Evolutionary conservation across 2,113 vertebrate species (phyloP), one percentile per base, ranked within the genome.

Genomic region (Aldabrachelys gigantea): DNA sequence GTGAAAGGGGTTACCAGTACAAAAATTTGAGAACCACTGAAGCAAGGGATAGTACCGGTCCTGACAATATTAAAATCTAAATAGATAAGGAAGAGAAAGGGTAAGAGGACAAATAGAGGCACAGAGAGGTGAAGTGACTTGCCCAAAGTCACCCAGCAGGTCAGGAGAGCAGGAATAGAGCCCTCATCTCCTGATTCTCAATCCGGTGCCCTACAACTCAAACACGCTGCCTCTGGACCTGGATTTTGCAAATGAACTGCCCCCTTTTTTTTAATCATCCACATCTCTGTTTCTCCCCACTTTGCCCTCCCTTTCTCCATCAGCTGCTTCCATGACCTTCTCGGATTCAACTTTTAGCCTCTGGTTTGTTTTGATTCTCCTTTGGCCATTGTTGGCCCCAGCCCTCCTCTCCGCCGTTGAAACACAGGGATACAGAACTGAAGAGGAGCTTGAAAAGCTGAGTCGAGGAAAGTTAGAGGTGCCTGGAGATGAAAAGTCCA

Each of bases 81-180:
- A 0, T 4, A 16, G 35, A 27, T 19, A 76, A 78, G 53, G 50
- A 6, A 16, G 24, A 14, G 9, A n/a, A n/a, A 19, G 4, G 0
- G 2, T 2, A 0, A 3, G 8, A 1, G 1, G 22, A 16, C 10
- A 78, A 76, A 75, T 6, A 41, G 69, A 75, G 69, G 69, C 38
- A 75, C 19, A 10, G 24, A 29, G 84, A 50, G 75, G 3, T n/a
- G 86, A 14, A 0, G 1, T 3, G 38, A 21, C 56, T 47, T 1
- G 0, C 10, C 1, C 22, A 82, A 50, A 25, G 31, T 49, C n/a
- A 29, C 2, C 0, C 8, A 0, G 0, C 7, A 47, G 22, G 12
- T n/a, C 2, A 25, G 35, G 35, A 72, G 53, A 80, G 47, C 16
- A 29, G 47, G 29, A 31, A 76, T 12, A 29, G 80, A 38, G 52